Evolutionary conservation across 2,113 vertebrate genomes (phyloP).

Genomic region (Ctenomys sociabilis): DNA sequence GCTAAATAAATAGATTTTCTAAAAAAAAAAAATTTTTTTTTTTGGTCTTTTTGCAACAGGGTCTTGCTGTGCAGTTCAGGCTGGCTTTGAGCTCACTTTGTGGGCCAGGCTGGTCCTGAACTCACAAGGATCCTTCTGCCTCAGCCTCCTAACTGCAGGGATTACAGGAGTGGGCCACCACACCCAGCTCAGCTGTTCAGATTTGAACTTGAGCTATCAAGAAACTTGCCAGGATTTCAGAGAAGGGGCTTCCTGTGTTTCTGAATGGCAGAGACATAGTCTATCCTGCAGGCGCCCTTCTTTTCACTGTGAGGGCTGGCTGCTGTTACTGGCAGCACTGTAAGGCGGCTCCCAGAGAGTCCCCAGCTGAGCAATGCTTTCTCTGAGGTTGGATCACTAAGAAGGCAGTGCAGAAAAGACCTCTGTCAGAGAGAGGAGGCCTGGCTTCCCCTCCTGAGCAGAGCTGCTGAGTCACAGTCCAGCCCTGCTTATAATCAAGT

Average conservation of each 20-base stretch:
- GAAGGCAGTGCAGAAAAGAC: background rate
- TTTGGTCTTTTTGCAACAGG: no score
- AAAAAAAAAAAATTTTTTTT: no score
- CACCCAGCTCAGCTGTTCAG: background rate
- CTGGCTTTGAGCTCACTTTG: no score
- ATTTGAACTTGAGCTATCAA: background rate
- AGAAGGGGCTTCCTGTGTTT: slow-evolving; percentile 14
- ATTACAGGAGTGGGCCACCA: no score
- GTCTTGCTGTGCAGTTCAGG: no score
- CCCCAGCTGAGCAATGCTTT: background rate
- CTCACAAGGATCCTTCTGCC: no score
- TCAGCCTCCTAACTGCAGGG: no score
- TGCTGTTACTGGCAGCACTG: background rate
- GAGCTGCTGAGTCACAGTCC: background rate
- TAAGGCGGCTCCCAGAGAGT: no score
- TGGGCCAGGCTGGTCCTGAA: no score
- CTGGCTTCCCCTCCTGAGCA: background rate
- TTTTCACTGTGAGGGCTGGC: background rate
- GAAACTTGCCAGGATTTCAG: background rate
- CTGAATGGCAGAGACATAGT: background rate
- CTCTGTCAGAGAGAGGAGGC: background rate
- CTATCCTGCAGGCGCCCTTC: background rate
- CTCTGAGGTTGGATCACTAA: background rate
- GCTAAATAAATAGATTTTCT: no score
- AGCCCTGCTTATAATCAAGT: background rate